Evolutionary conservation across 2,113 vertebrate genomes (phyloP), one percentile per base, ranked within the genome.

Genomic region (Mionectes macconnelli): DNA sequence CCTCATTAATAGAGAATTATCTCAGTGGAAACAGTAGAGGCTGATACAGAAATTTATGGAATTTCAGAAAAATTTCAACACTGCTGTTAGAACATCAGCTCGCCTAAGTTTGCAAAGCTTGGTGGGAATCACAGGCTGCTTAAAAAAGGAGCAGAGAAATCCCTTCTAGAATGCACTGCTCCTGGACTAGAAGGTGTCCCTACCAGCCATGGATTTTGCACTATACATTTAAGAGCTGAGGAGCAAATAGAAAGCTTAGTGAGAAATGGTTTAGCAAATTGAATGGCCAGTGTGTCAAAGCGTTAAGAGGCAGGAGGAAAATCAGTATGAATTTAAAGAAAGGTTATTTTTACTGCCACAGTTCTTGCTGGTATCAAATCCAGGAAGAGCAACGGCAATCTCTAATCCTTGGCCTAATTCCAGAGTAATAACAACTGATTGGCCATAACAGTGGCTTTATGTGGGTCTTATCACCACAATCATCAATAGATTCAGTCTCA

Each of bases 1-100:
- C 93, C 83, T 93, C 84, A 91, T 89, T 96, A 91, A 89, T 63
- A 59, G 14, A 45, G 76, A 95, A 89, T 82, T 87, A 78, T 53
- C 77, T 53, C 44, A 55, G 50, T 66, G 74, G 66, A 78, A 93
- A 53, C 19, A 89, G 69, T 9, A 66, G 47, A 84, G 81, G 40
- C 28, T 64, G 57, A 90, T 39, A 44, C 20, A 83, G 52, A 88
- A 79, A 80, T 55, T 18, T 25, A 8, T 47, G 53, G 59, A 64
- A 91, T 80, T 85, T 64, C 27, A 74, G 55, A n/a, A n/a, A n/a
- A n/a, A n/a, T 37, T 40, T 57, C 39, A 75, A 37, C 67, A 42
- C 12, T 16, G 14, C 22, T 74, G 49, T 28, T 50, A 47, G 59
- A 63, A 87, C 12, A 22, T 24, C 78, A 53, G 45, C 74, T 45